A percentile compares a stretch with the other conserved stretches of the same genome.
Evolutionary conservation across 2,888 invertebrate genomes (phyloP).

Genomic region (Electrophaes corylata): DNA sequence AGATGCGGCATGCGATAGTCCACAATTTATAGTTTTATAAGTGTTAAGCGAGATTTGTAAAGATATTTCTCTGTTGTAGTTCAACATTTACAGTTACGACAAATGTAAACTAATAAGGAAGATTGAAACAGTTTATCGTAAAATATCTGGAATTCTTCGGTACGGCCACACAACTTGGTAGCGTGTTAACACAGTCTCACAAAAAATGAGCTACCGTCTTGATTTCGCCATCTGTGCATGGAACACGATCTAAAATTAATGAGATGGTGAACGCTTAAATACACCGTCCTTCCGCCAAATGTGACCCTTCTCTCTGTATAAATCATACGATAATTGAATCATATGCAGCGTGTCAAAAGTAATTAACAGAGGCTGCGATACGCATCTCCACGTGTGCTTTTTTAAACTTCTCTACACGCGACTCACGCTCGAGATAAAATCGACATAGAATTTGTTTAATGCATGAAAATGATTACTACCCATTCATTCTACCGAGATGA

Average conservation of each 20-base stretch:
- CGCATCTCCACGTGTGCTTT: slow-evolving; percentile 83
- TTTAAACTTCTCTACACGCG: slow-evolving; percentile 75
- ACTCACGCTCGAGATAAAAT: slow-evolving; percentile 78
- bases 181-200: slow-evolving; percentile 57
- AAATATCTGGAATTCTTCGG: slow-evolving; percentile 37
- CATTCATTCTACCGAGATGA: slow-evolving; percentile 64
- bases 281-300: slow-evolving; percentile 60
- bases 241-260: slow-evolving; percentile 72
- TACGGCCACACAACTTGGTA: slow-evolving; percentile 68
- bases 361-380: slow-evolving; percentile 82
- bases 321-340: slow-evolving; percentile 84
- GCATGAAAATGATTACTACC: slow-evolving; percentile 74
- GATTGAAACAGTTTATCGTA: slow-evolving; percentile 26
- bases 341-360: slow-evolving; percentile 83
- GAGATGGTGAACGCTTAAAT: slow-evolving; percentile 77
- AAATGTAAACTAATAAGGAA: slow-evolving; percentile 20
- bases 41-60: slow-evolving; percentile 53
- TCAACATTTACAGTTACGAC: slow-evolving; percentile 19
- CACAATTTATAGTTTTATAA: slow-evolving; percentile 67
- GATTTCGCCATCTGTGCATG: slow-evolving; percentile 73
- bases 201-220: slow-evolving; percentile 66
- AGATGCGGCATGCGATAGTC: slow-evolving; percentile 73
- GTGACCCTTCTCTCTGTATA: slow-evolving; percentile 69
- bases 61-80: slow-evolving; percentile 31
- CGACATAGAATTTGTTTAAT: slow-evolving; percentile 77